Evolutionary conservation across 2,113 vertebrate genomes (phyloP).

Genomic region (Callorhinus ursinus): DNA sequence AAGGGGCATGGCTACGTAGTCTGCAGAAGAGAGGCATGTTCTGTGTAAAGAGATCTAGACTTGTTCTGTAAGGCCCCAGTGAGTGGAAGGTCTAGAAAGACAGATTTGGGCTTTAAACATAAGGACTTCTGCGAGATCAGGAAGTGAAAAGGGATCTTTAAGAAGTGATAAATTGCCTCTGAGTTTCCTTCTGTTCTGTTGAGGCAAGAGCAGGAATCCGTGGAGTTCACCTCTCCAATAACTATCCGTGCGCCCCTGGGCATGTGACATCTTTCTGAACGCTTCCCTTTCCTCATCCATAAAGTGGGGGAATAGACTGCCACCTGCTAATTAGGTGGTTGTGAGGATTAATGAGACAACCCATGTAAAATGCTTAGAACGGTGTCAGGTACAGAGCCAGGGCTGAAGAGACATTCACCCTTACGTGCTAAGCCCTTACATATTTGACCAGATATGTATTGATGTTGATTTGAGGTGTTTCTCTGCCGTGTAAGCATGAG

Average conservation of each 20-base stretch:
- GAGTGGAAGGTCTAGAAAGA: neutral
- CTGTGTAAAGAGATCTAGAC: neutral
- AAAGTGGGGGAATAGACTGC: neutral
- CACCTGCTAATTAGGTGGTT: neutral
- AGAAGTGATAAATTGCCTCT: neutral
- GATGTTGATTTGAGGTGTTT: constrained; percentile 67
- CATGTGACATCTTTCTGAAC: neutral
- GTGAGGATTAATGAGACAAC: neutral
- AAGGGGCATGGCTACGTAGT: neutral
- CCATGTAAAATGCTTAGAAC: neutral
- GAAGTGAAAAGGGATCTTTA: neutral
- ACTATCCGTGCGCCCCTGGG: too few species aligned
- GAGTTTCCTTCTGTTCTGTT: neutral
- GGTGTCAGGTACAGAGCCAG: neutral
- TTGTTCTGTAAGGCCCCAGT: neutral
- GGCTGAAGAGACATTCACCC: constrained; percentile 30
- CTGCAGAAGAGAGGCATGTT: neutral
- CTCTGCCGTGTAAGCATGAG: constrained; percentile 56
- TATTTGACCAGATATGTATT: constrained; percentile 56
- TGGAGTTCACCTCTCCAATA: neutral
- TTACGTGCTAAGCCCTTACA: neutral
- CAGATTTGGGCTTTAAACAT: neutral
- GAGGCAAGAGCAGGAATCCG: neutral
- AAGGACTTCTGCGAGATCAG: neutral
- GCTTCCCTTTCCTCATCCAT: neutral